Evolutionary conservation across 2,888 invertebrate species (phyloP).

Genomic region (Laothoe populi): DNA sequence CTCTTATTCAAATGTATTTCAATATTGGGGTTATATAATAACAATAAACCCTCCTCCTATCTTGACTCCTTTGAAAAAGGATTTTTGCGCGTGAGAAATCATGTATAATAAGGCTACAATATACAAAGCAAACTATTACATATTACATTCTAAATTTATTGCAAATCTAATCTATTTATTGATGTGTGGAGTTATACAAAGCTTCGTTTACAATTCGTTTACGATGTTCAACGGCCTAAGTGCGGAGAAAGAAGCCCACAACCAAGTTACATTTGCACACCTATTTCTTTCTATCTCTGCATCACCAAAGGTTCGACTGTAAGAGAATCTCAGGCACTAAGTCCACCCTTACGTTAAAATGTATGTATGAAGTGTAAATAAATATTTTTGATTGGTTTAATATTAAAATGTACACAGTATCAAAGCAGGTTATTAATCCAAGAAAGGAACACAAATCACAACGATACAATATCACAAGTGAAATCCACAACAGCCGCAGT

Average conservation of each 20-base stretch:
- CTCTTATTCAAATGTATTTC: background rate
- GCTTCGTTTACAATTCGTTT: no score
- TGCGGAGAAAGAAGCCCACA: no score
- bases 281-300: no score
- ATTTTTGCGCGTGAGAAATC: background rate
- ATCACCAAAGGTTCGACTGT: no score
- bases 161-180: background rate
- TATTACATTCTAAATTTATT: background rate
- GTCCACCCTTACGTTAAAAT: no score
- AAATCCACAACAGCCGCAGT: conserved; percentile 31
- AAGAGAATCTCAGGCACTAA: no score
- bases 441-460: no score
- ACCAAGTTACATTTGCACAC: no score
- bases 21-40: background rate
- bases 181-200: no score
- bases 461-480: background rate
- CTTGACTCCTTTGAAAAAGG: background rate
- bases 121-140: background rate
- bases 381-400: no score
- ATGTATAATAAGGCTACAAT: background rate
- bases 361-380: no score
- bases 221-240: no score
- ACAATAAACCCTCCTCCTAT: background rate
- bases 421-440: background rate
- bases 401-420: background rate